Conservation (phyloP, 2,888 invertebrate species). For the Melikaiella ostensackeni region DNA sequence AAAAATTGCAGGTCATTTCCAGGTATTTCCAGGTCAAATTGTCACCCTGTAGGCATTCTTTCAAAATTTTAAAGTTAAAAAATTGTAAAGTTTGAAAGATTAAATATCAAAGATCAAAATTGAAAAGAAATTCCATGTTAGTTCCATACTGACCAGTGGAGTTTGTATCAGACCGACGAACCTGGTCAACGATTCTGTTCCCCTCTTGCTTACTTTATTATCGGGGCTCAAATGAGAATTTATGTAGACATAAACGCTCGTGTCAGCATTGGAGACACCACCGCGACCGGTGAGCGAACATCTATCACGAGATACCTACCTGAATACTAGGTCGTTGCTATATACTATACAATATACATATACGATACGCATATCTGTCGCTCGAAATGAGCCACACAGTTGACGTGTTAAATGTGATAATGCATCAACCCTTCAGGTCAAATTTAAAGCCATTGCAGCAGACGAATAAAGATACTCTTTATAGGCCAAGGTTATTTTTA, state of each 20-base stretch:
- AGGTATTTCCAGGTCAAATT: no score
- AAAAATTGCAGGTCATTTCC: no score
- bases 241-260: slow-evolving; percentile 74
- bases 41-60: no score
- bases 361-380: slow-evolving; percentile 20
- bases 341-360: not conserved
- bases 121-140: not conserved
- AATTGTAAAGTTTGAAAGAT: no score
- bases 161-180: slow-evolving; percentile 64
- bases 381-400: slow-evolving; percentile 27
- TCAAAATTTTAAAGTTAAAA: no score
- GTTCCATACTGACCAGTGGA: not conserved
- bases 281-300: slow-evolving; percentile 43
- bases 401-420: slow-evolving; percentile 27
- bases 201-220: slow-evolving; percentile 72
- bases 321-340: slow-evolving; percentile 39
- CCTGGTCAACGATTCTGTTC: slow-evolving; percentile 64
- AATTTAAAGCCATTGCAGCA: not conserved
- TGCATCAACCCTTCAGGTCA: not conserved
- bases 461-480: not conserved
- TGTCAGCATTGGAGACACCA: slow-evolving; percentile 65
- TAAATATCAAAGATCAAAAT: not conserved
- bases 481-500: not conserved
- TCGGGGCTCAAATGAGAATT: slow-evolving; percentile 74
- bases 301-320: slow-evolving; percentile 50